A percentile compares a stretch with the other conserved stretches of the same genome.
Evolutionary conservation across 2,797 vertebrate genomes (phyloP).

Genomic region (Meda fulgida): DNA sequence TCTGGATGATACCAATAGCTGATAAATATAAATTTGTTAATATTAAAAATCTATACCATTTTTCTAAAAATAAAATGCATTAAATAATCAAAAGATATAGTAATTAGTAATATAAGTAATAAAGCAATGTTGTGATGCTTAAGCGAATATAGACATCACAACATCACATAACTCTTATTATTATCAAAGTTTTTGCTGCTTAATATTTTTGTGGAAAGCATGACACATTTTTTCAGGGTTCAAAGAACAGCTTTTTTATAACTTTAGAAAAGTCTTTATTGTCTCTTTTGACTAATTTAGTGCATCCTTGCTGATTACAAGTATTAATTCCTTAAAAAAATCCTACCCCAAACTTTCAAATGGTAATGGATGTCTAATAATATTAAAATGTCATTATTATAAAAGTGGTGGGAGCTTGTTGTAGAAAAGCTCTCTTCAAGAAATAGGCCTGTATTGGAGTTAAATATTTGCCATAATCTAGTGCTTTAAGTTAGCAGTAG

Average conservation of each 20-base stretch:
- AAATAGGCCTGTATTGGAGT: neutral
- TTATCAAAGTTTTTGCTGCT: no score
- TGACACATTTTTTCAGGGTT: neutral
- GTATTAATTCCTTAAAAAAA: no score
- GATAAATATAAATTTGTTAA: neutral
- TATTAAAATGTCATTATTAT: no score
- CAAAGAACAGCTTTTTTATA: no score
- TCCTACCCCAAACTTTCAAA: no score
- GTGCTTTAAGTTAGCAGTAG: neutral
- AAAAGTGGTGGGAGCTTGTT: neutral
- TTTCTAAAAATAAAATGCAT: neutral
- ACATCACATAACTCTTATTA: no score
- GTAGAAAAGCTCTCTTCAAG: neutral
- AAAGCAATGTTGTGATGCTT: neutral
- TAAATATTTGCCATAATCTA: neutral
- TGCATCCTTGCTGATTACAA: no score
- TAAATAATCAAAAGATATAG: neutral
- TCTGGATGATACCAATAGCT: neutral
- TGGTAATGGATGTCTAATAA: no score
- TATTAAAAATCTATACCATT: neutral
- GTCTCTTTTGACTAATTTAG: no score
- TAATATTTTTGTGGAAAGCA: neutral
- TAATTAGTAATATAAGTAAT: no score
- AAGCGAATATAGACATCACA: no score
- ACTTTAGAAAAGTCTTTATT: no score